phyloP scores from a whole-genome alignment of 2,797 vertebrate genomes.

The Agapornis canus region DNA sequence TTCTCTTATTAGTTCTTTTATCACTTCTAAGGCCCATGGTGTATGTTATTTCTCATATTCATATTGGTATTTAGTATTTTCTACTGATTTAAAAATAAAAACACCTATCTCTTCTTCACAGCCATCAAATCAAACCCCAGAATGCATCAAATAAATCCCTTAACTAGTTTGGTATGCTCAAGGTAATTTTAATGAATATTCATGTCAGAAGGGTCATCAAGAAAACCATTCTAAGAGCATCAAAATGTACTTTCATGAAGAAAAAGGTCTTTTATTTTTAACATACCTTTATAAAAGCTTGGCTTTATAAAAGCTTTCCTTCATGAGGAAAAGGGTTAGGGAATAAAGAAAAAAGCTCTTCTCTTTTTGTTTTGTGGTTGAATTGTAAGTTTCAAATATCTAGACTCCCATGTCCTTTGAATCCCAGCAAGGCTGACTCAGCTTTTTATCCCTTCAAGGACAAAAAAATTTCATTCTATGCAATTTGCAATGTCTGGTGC shows the following conservation, averaged over 20 bases:
- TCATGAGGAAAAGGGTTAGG: background rate
- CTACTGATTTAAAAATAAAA: conserved; percentile 12
- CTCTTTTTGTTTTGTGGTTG: background rate
- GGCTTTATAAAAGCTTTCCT: background rate
- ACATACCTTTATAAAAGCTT: background rate
- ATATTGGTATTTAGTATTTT: background rate
- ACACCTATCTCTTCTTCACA: background rate
- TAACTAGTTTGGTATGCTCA: background rate
- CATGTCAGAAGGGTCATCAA: background rate
- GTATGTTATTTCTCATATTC: background rate
- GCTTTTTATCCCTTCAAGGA: conserved; percentile 47
- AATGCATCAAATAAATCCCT: background rate
- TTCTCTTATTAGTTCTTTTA: background rate
- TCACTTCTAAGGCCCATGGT: background rate
- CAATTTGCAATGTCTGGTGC: background rate
- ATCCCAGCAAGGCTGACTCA: conserved; percentile 51
- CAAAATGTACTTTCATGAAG: background rate
- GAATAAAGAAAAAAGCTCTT: background rate
- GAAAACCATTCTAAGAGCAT: background rate
- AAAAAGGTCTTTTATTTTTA: background rate
- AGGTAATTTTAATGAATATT: background rate
- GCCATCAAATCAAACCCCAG: background rate
- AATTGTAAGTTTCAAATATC: conserved; percentile 2
- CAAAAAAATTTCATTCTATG: conserved; percentile 15
- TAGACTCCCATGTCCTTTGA: background rate